Percentiles rank a stretch among this genome's conserved stretches.
Evolutionary conservation across 2,113 vertebrate species (phyloP).

Genomic region (Orycteropus afer): DNA sequence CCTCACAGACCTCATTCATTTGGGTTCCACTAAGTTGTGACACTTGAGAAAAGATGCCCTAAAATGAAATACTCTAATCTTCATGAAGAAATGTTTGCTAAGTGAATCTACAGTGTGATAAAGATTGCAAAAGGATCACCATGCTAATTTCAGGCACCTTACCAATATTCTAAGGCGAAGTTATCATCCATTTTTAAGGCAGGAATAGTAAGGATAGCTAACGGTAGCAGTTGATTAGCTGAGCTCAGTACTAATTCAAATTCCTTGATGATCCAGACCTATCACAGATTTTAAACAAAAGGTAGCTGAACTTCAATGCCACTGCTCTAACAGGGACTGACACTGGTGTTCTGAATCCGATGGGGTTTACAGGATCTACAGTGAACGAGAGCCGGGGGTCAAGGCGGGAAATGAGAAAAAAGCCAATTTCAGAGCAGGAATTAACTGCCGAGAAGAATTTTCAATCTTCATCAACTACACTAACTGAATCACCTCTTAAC

Average conservation of each 20-base stretch:
- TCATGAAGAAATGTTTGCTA: not conserved
- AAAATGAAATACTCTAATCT: not conserved
- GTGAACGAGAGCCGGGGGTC: accelerated
- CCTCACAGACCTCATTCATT: not conserved
- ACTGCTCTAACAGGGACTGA: not conserved
- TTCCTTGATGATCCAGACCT: not conserved
- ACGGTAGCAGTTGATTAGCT: not conserved
- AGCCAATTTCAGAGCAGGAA: not conserved
- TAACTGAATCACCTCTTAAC: not conserved
- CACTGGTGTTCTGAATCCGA: not conserved
- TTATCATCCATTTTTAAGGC: not conserved
- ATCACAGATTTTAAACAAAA: conserved; percentile 20
- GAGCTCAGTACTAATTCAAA: not conserved
- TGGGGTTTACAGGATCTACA: not conserved
- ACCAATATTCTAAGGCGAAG: not conserved
- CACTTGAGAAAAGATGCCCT: not conserved
- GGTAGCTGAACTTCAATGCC: not conserved
- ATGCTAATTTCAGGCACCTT: not conserved
- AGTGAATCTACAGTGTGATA: not conserved
- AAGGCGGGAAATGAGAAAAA: not conserved
- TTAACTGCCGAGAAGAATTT: not conserved
- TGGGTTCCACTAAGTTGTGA: not conserved
- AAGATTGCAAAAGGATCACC: not conserved
- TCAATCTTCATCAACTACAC: not conserved
- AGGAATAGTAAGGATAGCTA: not conserved